Conservation (phyloP, 1,140 invertebrate genomes). For the Macrobrachium nipponense region DNA sequence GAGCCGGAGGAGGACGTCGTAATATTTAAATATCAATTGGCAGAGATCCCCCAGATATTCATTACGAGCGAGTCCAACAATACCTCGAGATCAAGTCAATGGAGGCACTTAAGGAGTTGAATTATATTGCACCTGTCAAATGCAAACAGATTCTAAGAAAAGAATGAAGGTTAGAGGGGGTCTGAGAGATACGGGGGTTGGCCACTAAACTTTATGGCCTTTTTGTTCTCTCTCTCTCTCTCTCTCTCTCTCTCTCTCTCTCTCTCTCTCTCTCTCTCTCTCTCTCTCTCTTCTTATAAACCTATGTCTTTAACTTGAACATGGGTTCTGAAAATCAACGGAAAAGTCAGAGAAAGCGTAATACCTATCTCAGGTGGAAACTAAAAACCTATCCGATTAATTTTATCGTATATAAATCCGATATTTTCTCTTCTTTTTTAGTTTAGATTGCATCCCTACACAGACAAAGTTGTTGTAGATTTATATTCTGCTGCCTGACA, state of each 20-base stretch:
- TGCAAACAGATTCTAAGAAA: background rate
- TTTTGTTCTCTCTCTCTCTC: constrained; percentile 26
- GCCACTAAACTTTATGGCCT: constrained; percentile 9
- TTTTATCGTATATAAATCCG: too few relatives aligned
- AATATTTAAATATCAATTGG: constrained; percentile 12
- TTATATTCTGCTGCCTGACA: too few relatives aligned
- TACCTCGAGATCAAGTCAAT: background rate
- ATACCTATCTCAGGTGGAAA: too few relatives aligned
- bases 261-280: constrained; percentile 13
- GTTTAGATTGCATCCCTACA: too few relatives aligned
- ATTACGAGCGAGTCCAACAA: background rate
- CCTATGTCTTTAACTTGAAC: too few relatives aligned
- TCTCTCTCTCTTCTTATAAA: background rate
- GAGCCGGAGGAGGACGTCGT: constrained; percentile 2
- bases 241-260: constrained; percentile 32
- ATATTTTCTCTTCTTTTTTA: too few relatives aligned
- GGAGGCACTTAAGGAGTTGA: background rate
- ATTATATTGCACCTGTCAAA: constrained; percentile 19
- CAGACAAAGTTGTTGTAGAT: too few relatives aligned
- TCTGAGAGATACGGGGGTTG: background rate
- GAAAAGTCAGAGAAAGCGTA: too few relatives aligned
- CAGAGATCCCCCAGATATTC: background rate
- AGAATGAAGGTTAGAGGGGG: background rate
- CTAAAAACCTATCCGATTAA: too few relatives aligned
- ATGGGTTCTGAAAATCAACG: too few relatives aligned